Evolutionary conservation across 2,113 vertebrate genomes (phyloP), one percentile per base, ranked within the genome.

Genomic region (Tricholaema leucomelas): DNA sequence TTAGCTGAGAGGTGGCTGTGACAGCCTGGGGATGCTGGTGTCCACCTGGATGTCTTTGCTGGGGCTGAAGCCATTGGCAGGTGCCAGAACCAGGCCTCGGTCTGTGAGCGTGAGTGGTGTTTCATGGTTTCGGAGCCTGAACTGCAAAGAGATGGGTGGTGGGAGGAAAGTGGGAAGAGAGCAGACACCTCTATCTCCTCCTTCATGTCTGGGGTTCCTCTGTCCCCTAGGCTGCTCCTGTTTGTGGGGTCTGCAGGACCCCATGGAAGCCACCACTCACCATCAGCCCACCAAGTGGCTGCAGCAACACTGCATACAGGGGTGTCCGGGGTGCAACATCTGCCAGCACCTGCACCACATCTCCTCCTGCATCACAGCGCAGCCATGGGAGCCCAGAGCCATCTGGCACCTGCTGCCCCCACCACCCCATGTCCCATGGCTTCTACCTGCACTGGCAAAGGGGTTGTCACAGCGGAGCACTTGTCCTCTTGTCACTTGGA

Each of bases 11-110:
- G 8, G 52, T 8, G 21, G 35, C 85, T 59, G 56, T 48, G n/a
- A 69, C 69, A 67, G 42, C 30, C 15, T 24, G 4, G 12, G 21
- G 15, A 59, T 2, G 2, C 50, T 60, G 24, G 8, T 33, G 20
- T 95, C 73, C 73, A 97, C 97, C 96, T 98, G 98, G 8, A 4
- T 76, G 64, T 91, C 91, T 21, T 95, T 91, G 66, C 94, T 96
- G 78, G 14, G 74, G 16, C 61, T 10, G 24, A 98, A 98, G 46
- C 98, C 98, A 2, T 73, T 8, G 4, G 73, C 54, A 40, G 98
- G 98, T 0, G 93, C 96, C 59, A 79, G 58, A 60, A 98, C 92
- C 33, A 93, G 56, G 16, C 98, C 98, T 9, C 23, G 55, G 12
- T 3, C 33, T 42, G 92, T 95, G 38, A 98, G 95, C 2, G 10